These are phyloP conservation scores for Pocota personata DNA, from an alignment of 2,888 invertebrate species.

Conservation along the genomic window DNA sequence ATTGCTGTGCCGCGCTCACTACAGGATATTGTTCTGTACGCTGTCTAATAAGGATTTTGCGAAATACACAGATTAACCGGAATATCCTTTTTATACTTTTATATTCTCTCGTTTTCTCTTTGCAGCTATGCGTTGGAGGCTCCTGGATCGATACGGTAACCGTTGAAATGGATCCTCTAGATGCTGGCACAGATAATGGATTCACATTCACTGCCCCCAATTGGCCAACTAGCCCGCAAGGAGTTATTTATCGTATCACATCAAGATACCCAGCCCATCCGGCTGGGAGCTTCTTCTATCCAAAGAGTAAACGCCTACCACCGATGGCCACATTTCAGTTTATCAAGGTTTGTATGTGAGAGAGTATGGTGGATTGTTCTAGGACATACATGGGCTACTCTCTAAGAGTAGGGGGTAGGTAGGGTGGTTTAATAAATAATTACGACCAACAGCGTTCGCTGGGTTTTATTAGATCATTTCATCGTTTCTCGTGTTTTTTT, in stretches of 20 bases:
- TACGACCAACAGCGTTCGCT: slow-evolving; percentile 56
- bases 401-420: background rate
- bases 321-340: slow-evolving; percentile 96
- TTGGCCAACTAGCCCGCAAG: slow-evolving; percentile 96
- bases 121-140: slow-evolving; percentile 93
- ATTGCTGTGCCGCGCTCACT: slow-evolving; percentile 38
- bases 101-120: slow-evolving; percentile 42
- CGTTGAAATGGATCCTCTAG: slow-evolving; percentile 95
- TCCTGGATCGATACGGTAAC: slow-evolving; percentile 96
- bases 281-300: slow-evolving; percentile 97
- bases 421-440: slow-evolving; percentile 66
- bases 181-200: slow-evolving; percentile 97
- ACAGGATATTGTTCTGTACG: slow-evolving; percentile 33
- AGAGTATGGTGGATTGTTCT: background rate
- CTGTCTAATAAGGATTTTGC: slow-evolving; percentile 57
- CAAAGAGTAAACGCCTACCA: slow-evolving; percentile 92
- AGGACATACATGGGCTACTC: background rate
- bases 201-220: slow-evolving; percentile 98
- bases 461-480: slow-evolving; percentile 69
- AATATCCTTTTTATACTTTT: slow-evolving; percentile 38
- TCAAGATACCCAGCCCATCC: slow-evolving; percentile 95
- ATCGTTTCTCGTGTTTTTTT: slow-evolving; percentile 7
- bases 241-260: slow-evolving; percentile 94
- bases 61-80: slow-evolving; percentile 50
- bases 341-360: slow-evolving; percentile 88